Evolutionary conservation across 2,797 vertebrate species (phyloP), one percentile per base, ranked within the genome.

Genomic region (Labroides dimidiatus): DNA sequence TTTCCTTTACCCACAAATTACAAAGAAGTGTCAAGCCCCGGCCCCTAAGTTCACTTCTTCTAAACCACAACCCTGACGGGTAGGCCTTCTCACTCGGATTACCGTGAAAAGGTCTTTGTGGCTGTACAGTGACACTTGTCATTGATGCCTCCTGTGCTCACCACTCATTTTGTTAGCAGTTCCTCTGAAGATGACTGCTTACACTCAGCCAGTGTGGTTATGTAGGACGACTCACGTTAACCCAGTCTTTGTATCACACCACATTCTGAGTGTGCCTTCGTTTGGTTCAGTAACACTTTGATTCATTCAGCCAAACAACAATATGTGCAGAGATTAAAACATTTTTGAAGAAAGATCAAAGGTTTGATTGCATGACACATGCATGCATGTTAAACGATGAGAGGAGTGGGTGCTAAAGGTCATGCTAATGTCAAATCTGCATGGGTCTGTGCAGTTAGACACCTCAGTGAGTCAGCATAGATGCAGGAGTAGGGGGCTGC

Each of bases 41-140:
- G 62, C 59, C 81, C 75, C 70, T 11, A 42, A 74, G 70, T 80
- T 91, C 76, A 84, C 66, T 80, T 89, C 86, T 89, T 90, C 88
- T 84, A 86, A 88, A 92, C 92, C 92, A 90, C 90, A 92, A 84
- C 78, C 77, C 45, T 92, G 76, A 85, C 89, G 86, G 85, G 78
- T 89, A 89, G 80, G 81, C 66, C 78, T 88, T 72, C 64, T 88
- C 66, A 84, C 70, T 68, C 78, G 75, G 65, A 84, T 90, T 89
- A 88, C 86, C 85, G 87, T 92, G 87, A 87, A 90, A 81, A 81
- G 44, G 21, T n/a, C 30, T 77, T 72, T 86, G 89, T 78, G 86
- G 88, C 86, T 79, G 73, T 89, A 85, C 86, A 89, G 84, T 91
- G 82, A 84, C 84, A 81, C 86, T 93, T 90, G 72, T 64, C 87